phyloP scores from a whole-genome alignment of 2,888 invertebrate genomes.

The Dolichomitus sp. region DNA sequence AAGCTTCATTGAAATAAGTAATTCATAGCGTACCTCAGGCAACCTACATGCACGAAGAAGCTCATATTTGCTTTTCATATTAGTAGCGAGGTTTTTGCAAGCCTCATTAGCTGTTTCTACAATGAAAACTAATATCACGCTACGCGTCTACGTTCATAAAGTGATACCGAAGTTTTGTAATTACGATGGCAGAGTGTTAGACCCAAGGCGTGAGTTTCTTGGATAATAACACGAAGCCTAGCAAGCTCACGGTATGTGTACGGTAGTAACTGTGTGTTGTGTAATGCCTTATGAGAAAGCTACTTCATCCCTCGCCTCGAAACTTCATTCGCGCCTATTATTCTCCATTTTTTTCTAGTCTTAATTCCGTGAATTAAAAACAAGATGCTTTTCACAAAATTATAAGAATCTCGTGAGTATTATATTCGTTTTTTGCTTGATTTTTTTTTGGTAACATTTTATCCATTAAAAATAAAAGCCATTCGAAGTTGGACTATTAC shows the following conservation, averaged over 20 bases:
- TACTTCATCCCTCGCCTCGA: conserved; percentile 45
- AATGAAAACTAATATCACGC: conserved; percentile 61
- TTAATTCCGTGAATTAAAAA: conserved; percentile 45
- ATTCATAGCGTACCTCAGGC: not conserved
- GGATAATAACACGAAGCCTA: conserved; percentile 63
- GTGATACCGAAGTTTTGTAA: conserved; percentile 66
- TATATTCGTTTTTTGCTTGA: not conserved
- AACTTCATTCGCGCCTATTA: conserved; percentile 32
- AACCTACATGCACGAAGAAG: not conserved
- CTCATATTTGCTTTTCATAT: not conserved
- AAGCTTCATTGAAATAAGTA: not conserved
- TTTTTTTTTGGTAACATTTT: not conserved
- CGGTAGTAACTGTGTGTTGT: conserved; percentile 26
- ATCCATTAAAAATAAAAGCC: too few relatives aligned
- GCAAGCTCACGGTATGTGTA: conserved; percentile 40
- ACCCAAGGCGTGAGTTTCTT: conserved; percentile 57
- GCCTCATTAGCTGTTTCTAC: conserved; percentile 50
- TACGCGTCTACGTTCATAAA: conserved; percentile 64
- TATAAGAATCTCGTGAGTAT: conserved; percentile 7
- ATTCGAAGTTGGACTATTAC: not conserved
- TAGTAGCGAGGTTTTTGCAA: conserved; percentile 36
- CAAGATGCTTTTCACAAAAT: conserved; percentile 26
- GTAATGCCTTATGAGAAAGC: conserved; percentile 60
- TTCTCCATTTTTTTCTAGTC: conserved; percentile 27
- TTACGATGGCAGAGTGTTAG: conserved; percentile 66